phyloP scores from a whole-genome alignment of 1,140 invertebrate genomes.

The Conus ventricosus region DNA sequence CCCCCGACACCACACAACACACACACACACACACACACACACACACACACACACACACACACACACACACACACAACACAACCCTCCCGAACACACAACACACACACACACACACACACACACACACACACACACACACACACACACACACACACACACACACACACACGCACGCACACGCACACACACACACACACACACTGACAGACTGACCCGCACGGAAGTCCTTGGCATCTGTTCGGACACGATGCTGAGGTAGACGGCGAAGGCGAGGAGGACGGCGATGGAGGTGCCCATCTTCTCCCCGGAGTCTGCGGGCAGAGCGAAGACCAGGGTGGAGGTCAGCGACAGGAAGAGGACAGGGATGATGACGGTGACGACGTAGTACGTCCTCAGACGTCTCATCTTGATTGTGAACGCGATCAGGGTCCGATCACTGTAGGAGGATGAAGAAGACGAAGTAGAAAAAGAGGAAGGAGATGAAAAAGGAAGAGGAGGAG shows the following conservation, averaged over 20 bases:
- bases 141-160: no score
- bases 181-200: no score
- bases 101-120: no score
- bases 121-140: no score
- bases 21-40: no score
- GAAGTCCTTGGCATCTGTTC: constrained; percentile 59
- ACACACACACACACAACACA: no score
- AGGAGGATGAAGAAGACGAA: no score
- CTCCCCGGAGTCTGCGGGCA: constrained; percentile 59
- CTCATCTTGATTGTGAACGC: constrained; percentile 20
- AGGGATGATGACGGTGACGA: constrained; percentile 56
- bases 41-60: no score
- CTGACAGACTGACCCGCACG: constrained; percentile 34
- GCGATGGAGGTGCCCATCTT: constrained; percentile 63
- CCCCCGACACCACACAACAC: no score
- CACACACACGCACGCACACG: no score
- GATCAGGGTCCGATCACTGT: neutral
- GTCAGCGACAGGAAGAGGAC: constrained; percentile 55
- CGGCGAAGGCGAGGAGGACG: constrained; percentile 61
- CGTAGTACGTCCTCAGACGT: constrained; percentile 46
- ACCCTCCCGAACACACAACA: no score
- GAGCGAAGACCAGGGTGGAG: constrained; percentile 54
- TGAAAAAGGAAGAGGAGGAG: neutral
- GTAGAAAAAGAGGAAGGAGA: neutral
- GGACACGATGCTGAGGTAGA: constrained; percentile 58